phyloP scores from a whole-genome alignment of 2,888 invertebrate species.

The Schizaphis graminum region DNA sequence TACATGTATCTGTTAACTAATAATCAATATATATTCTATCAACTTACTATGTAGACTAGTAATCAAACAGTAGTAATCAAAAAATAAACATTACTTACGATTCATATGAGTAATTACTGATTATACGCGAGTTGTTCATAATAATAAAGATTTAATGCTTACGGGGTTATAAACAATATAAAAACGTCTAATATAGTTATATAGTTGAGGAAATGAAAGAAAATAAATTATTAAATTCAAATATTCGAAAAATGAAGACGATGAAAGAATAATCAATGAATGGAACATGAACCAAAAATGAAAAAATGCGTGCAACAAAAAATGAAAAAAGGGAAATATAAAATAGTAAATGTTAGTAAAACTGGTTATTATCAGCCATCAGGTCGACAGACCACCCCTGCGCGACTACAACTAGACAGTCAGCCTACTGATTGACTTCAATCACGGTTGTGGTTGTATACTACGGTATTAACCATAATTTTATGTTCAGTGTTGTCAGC shows the following conservation, averaged over 20 bases:
- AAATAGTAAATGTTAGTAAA: background rate
- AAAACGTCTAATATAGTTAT: background rate
- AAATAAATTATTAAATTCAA: slow-evolving; percentile 15
- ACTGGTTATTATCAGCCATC: slow-evolving; percentile 47
- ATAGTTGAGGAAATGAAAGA: background rate
- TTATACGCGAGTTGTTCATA: background rate
- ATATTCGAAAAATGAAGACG: background rate
- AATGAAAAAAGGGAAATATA: slow-evolving; percentile 1
- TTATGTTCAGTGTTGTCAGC: background rate
- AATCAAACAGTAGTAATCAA: background rate
- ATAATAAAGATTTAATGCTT: background rate
- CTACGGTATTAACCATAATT: background rate
- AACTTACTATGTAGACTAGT: background rate
- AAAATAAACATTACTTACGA: slow-evolving; percentile 23
- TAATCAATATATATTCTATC: background rate
- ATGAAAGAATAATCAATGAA: background rate
- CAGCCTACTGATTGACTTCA: background rate
- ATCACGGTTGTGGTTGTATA: background rate
- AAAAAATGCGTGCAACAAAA: background rate
- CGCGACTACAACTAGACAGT: too few relatives aligned
- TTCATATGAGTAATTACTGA: slow-evolving; percentile 23
- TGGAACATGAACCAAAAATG: background rate
- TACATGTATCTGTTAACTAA: background rate
- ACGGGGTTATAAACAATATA: background rate
- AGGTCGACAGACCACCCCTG: background rate